Evolutionary conservation across 2,888 invertebrate species (phyloP).

Genomic region (Julus scanicus): DNA sequence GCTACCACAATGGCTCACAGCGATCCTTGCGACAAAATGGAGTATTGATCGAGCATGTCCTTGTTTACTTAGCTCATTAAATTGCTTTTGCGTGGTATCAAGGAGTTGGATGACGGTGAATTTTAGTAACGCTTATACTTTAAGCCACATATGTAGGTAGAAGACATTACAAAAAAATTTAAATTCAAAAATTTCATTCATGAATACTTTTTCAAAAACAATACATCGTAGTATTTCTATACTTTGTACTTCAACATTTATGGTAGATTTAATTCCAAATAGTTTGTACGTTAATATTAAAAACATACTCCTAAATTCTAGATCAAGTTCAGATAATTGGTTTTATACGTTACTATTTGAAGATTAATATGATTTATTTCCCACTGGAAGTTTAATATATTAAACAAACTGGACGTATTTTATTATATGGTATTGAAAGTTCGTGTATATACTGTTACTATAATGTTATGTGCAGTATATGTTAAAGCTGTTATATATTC

Average conservation of each 20-base stretch:
- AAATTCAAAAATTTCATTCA: neutral
- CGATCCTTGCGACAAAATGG: slow-evolving; percentile 1
- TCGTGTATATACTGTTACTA: too few species aligned
- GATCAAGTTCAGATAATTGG: too few species aligned
- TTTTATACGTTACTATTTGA: too few species aligned
- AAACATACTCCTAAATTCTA: too few species aligned
- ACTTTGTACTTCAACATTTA: neutral
- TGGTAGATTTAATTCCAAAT: too few species aligned
- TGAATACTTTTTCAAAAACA: too few species aligned
- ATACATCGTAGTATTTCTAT: too few species aligned
- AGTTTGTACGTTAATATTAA: too few species aligned
- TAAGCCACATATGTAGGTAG: neutral
- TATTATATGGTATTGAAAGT: neutral
- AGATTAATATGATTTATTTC: neutral
- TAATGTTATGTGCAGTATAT: too few species aligned
- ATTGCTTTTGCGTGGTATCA: neutral
- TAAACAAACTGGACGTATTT: neutral
- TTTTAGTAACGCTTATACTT: neutral
- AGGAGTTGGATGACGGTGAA: neutral
- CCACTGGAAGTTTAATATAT: neutral
- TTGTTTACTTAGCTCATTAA: slow-evolving; percentile 23
- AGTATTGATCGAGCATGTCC: neutral
- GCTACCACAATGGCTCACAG: neutral
- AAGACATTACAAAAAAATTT: neutral
- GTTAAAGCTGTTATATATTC: too few species aligned